Base-by-base conservation (phyloP, 35 echinoderm and acorn worm genomes). In the Apostichopus californicus region DNA sequence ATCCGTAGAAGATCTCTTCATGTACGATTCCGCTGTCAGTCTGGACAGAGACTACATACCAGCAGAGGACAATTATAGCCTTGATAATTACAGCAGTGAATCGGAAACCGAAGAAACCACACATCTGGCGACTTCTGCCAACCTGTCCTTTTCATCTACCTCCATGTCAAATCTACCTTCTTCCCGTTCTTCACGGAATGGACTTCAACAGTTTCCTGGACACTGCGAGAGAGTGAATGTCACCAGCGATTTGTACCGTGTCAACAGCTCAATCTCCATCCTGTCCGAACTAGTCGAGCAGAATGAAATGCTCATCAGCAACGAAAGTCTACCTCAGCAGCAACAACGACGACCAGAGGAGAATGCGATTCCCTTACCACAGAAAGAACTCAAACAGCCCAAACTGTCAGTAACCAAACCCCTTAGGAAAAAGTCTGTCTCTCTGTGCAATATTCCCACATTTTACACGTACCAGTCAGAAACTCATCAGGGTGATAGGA, bases 21-120 rank as follows among this genome's bases (percentile, higher is more conserved):
- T 91, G 89, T 91, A 78, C 56, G 89, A 91, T n/a, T 91, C 89
- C 11, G 77, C 77, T 0, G 17, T 91, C 24, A 91, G 89, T 91
- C 89, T 91, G 1, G 77, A 91, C n/a, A 57, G 89, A 26, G 89
- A 91, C 56, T 91, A 91, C 89, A 91, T 91, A 21, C 89, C 89
- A 5, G 17, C 52, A 54, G 89, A 91, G 55, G 89, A 91, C 28
- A 52, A 57, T 78, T 91, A 54, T 59, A 91, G 77, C 54, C 57
- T 66, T 13, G 64, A 89, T 34, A 34, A 58, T n/a, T 89, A 89
- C 63, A 89, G 86, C 86, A 89, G 86, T 20, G 86, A 89, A 2
- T 89, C 86, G 17, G 86, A 89, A 54, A 89, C 86, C 6, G 86
- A 89, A 52, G 86, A 89, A 12, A 9, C 86, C 5, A 21, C 25